Conservation (phyloP, 2,888 invertebrate genomes). For the Therioaphis trifolii region DNA sequence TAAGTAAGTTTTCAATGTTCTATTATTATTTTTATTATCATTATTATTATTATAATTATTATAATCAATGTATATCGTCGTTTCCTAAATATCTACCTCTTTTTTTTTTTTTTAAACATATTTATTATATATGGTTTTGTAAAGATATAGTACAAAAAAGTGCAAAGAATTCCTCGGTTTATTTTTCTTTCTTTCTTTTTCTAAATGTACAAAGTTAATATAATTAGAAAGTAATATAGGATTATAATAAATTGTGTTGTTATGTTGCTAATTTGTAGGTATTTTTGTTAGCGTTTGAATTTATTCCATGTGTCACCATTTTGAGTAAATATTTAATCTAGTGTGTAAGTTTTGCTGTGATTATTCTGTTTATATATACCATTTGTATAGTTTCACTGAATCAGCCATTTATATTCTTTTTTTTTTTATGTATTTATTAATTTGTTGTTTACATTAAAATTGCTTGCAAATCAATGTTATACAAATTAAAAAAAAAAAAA, state of each 20-base stretch:
- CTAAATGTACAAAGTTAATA: constrained; percentile 58
- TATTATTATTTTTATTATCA: constrained; percentile 51
- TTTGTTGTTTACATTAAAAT: constrained; percentile 50
- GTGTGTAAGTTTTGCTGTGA: constrained; percentile 61
- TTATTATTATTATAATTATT: constrained; percentile 48
- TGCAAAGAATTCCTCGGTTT: constrained; percentile 60
- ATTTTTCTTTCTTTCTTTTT: constrained; percentile 52
- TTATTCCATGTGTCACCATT: constrained; percentile 61
- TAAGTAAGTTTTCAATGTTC: constrained; percentile 34
- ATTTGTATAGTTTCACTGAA: constrained; percentile 57
- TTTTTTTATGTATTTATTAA: constrained; percentile 45
- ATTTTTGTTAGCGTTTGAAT: constrained; percentile 59
- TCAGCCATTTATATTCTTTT: constrained; percentile 55
- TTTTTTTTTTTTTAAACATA: constrained; percentile 33
- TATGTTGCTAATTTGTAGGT: constrained; percentile 55
- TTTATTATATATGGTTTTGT: constrained; percentile 46
- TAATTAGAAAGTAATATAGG: constrained; percentile 55
- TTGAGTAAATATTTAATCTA: constrained; percentile 61
- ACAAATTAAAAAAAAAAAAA: constrained; percentile 41
- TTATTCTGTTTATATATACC: constrained; percentile 59
- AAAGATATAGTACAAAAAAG: constrained; percentile 60
- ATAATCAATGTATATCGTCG: constrained; percentile 32
- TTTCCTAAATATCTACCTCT: constrained; percentile 62
- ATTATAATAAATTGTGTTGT: constrained; percentile 51
- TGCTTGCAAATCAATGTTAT: constrained; percentile 50